Evolutionary conservation across 1,140 invertebrate genomes (phyloP).

Genomic region (Drosophila obscura): DNA sequence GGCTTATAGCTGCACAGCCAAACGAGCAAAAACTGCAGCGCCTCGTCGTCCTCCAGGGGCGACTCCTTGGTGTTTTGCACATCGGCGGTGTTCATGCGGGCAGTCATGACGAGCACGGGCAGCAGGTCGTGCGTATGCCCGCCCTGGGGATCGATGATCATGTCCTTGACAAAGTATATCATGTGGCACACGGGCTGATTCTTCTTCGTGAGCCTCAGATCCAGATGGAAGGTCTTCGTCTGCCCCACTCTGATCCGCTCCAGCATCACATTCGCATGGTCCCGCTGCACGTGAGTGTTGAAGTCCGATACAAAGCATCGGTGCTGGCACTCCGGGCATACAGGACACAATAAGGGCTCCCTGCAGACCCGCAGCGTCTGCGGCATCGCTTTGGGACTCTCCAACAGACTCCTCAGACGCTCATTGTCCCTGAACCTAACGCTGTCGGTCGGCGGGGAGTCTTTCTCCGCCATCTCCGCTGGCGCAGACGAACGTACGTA

Average conservation of each 20-base stretch:
- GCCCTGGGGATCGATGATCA: conserved; percentile 39
- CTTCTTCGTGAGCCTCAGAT: conserved; percentile 25
- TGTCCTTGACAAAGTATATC: conserved; percentile 58
- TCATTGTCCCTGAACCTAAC: no score
- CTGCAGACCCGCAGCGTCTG: conserved; percentile 36
- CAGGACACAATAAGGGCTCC: conserved; percentile 49
- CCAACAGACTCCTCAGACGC: no score
- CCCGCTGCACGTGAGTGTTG: conserved; percentile 50
- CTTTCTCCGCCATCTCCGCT: no score
- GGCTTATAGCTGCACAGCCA: conserved; percentile 60
- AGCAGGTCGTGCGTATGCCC: conserved; percentile 42
- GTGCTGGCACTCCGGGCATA: conserved; percentile 45
- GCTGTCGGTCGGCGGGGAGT: no score
- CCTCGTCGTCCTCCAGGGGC: fast-evolving
- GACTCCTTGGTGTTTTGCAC: neutral
- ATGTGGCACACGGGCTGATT: conserved; percentile 60
- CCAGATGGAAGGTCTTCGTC: conserved; percentile 68
- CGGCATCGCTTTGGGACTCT: neutral
- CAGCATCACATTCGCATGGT: conserved; percentile 57
- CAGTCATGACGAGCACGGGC: conserved; percentile 64
- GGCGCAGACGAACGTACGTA: no score
- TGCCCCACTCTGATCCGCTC: conserved; percentile 46
- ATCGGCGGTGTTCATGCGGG: conserved; percentile 29
- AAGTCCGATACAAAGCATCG: conserved; percentile 66
- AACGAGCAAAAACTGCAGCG: conserved; percentile 40